These are phyloP conservation scores for Sweltsa coloradensis DNA, from an alignment of 1,140 invertebrate species.

Conservation along the genomic window DNA sequence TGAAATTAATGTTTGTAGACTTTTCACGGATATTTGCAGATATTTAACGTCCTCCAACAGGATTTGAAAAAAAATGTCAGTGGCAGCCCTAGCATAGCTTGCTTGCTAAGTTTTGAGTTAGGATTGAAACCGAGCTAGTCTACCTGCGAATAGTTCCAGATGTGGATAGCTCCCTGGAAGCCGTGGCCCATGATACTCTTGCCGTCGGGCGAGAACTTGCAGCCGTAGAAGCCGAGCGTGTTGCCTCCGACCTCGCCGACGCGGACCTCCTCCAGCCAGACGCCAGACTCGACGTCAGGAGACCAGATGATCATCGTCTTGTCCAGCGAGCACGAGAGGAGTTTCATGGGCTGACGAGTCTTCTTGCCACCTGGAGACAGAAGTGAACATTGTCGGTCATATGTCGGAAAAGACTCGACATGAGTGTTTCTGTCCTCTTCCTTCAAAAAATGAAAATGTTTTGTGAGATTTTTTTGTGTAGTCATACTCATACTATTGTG, in stretches of 20 bases:
- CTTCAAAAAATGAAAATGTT: neutral
- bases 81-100: too few relatives aligned
- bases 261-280: conserved; percentile 74
- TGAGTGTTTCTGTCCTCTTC: too few relatives aligned
- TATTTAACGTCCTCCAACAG: too few relatives aligned
- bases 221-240: conserved; percentile 84
- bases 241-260: conserved; percentile 88
- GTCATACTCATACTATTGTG: too few relatives aligned
- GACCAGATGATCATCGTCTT: conserved; percentile 91
- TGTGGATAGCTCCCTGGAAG: conserved; percentile 85
- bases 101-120: too few relatives aligned
- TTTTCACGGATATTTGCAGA: too few relatives aligned
- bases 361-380: conserved; percentile 1
- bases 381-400: too few relatives aligned
- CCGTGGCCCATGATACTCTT: conserved; percentile 68
- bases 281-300: conserved; percentile 38
- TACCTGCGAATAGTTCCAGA: conserved; percentile 61
- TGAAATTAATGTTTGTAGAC: too few relatives aligned
- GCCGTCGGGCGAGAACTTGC: conserved; percentile 60
- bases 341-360: conserved; percentile 30
- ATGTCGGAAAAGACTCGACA: too few relatives aligned
- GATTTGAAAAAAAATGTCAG: too few relatives aligned
- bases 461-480: too few relatives aligned
- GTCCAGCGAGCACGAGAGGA: conserved; percentile 88
- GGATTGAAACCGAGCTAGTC: too few relatives aligned